These are phyloP conservation scores for Onychomys arenicola DNA, from an alignment of 2,797 vertebrate genomes.

Conservation along the genomic window DNA sequence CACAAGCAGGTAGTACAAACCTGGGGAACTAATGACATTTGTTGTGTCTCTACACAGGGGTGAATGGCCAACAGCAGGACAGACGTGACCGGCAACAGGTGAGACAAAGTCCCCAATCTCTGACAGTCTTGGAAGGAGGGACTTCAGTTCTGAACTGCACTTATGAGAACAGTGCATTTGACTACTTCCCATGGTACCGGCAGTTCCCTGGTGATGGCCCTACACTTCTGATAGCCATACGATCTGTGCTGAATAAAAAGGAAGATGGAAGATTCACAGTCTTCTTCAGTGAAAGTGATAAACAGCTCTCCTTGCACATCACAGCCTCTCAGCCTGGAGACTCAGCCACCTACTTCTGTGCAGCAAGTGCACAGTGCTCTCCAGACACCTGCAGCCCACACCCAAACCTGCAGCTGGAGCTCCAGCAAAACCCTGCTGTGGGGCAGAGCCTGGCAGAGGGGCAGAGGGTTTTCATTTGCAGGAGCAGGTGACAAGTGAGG, in stretches of 20 bases:
- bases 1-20: constrained; percentile 5
- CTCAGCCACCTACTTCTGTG: constrained; percentile 35
- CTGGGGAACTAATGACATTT: neutral
- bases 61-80: constrained; percentile 31
- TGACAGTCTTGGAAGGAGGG: too few species aligned
- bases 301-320: constrained; percentile 54
- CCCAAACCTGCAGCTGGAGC: neutral
- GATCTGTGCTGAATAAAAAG: fast-evolving
- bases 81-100: constrained; percentile 40
- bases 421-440: too few species aligned
- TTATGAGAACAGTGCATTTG: constrained; percentile 13
- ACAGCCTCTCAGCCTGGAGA: neutral
- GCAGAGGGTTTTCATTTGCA: neutral
- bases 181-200: neutral
- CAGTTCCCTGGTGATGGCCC: neutral
- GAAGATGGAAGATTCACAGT: constrained; percentile 38
- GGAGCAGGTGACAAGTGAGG: neutral
- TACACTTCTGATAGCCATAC: neutral
- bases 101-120: constrained; percentile 48
- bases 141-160: constrained; percentile 22
- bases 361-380: too few species aligned
- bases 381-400: too few species aligned
- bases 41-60: constrained; percentile 42
- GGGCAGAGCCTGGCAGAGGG: neutral
- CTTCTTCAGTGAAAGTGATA: neutral